Conservation (phyloP, 2,888 invertebrate genomes). For the Nephrotoma appendiculata region DNA sequence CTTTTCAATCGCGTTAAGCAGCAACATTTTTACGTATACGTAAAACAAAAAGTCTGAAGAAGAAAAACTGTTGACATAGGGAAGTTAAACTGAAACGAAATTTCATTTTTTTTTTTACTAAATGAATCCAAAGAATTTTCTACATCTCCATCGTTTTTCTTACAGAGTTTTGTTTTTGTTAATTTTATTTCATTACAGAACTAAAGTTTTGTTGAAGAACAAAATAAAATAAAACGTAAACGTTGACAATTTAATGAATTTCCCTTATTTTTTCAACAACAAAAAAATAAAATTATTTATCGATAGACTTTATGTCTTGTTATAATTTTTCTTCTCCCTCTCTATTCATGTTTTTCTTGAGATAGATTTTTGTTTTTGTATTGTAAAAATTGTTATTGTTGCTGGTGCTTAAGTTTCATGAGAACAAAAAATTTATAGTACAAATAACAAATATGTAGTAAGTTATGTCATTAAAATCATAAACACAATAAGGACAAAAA, state of each 20-base stretch:
- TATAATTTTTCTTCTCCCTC: background rate
- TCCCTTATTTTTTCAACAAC: background rate
- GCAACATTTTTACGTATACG: background rate
- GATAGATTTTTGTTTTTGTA: background rate
- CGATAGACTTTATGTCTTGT: background rate
- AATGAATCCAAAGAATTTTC: background rate
- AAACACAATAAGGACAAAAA: background rate
- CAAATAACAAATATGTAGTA: background rate
- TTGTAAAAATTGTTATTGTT: background rate
- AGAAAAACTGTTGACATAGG: background rate
- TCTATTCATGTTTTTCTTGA: background rate
- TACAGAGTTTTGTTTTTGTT: background rate
- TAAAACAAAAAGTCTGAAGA: background rate
- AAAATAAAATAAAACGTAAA: background rate
- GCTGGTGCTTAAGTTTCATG: background rate
- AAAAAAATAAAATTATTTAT: background rate
- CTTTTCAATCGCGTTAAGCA: background rate
- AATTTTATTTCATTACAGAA: background rate
- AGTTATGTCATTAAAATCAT: background rate
- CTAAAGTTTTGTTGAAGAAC: background rate
- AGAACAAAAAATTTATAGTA: background rate
- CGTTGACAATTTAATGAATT: background rate
- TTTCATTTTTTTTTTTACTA: background rate
- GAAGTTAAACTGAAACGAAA: background rate
- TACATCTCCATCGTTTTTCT: background rate